A percentile compares a stretch with the other conserved stretches of the same genome.
phyloP scores from a whole-genome alignment of 2,888 invertebrate species.

The Rhorus exstirpatorius region DNA sequence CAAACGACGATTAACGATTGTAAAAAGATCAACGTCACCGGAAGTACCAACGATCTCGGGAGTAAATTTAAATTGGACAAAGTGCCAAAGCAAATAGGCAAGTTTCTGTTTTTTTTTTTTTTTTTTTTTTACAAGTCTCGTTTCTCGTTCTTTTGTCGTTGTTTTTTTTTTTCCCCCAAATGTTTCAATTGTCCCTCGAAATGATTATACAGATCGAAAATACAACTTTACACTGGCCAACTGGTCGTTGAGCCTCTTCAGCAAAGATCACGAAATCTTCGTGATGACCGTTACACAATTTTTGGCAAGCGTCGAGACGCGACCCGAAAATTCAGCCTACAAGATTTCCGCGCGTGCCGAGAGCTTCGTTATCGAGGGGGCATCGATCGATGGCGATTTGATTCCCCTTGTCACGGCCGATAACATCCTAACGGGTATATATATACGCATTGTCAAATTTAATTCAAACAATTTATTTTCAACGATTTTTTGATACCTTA shows the following conservation, averaged over 20 bases:
- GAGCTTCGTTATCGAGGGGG: constrained; percentile 92
- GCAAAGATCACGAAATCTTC: constrained; percentile 90
- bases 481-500: too few species aligned
- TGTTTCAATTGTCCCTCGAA: too few species aligned
- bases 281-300: constrained; percentile 92
- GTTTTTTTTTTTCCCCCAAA: background rate
- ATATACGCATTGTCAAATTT: too few species aligned
- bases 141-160: background rate
- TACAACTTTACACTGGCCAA: constrained; percentile 92
- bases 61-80: constrained; percentile 85
- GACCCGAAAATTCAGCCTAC: constrained; percentile 90
- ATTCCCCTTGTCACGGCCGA: constrained; percentile 90
- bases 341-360: constrained; percentile 91
- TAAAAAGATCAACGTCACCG: constrained; percentile 86
- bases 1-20: constrained; percentile 90
- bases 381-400: constrained; percentile 90
- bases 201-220: constrained; percentile 92
- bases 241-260: constrained; percentile 90
- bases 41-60: constrained; percentile 88
- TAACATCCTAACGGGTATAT: constrained; percentile 86
- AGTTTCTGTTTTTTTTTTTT: constrained; percentile 46
- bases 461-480: too few species aligned
- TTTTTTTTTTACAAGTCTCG: too few species aligned
- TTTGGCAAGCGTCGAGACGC: constrained; percentile 89
- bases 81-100: constrained; percentile 89